Evolutionary conservation across 2,113 vertebrate species (phyloP).

Genomic region (Australoheros scitulus): DNA sequence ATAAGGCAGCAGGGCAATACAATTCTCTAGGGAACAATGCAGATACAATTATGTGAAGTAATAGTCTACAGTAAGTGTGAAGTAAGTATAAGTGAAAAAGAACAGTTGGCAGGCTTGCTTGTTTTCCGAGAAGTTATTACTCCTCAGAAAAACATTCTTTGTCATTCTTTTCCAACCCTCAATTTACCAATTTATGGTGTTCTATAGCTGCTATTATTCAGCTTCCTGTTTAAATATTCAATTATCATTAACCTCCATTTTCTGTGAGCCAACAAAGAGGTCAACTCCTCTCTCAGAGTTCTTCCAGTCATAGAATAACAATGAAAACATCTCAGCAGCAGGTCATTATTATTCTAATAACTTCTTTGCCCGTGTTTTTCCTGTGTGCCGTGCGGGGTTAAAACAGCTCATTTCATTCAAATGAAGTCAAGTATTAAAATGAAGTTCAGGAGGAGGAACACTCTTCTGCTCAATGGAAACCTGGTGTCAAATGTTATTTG

Average conservation of each 20-base stretch:
- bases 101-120: background rate
- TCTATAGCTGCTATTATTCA: constrained; percentile 42
- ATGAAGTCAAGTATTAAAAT: constrained; percentile 39
- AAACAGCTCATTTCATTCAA: constrained; percentile 11
- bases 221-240: constrained; percentile 53
- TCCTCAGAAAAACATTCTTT: background rate
- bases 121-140: background rate
- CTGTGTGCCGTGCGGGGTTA: background rate
- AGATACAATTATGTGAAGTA: background rate
- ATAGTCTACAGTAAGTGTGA: background rate
- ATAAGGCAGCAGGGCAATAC: background rate
- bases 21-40: background rate
- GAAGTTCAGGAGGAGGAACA: constrained; percentile 25
- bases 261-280: constrained; percentile 13
- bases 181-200: background rate
- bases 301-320: constrained; percentile 44
- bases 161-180: constrained; percentile 4
- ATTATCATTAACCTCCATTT: constrained; percentile 56
- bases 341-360: constrained; percentile 13
- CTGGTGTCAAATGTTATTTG: constrained; percentile 30
- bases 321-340: constrained; percentile 31
- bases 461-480: constrained; percentile 8
- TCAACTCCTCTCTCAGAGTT: constrained; percentile 25
- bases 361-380: background rate
- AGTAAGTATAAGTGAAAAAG: background rate